phyloP scores from a whole-genome alignment of 2,113 vertebrate species.

The Phodopus roborovskii region DNA sequence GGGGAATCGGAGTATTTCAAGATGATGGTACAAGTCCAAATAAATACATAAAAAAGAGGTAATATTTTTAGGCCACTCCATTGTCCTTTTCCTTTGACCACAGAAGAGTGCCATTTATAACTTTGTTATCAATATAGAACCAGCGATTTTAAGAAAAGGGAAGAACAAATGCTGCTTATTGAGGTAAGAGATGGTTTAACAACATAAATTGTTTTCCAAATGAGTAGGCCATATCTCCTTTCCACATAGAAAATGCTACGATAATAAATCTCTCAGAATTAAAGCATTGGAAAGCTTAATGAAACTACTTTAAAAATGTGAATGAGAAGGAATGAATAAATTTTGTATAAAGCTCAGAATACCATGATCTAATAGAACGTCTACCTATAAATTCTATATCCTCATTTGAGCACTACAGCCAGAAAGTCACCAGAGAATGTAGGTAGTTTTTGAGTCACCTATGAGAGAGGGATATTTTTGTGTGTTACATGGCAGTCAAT shows the following conservation, averaged over 20 bases:
- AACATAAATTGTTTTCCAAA: conserved; percentile 30
- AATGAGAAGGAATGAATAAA: conserved; percentile 49
- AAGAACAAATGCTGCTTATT: not conserved
- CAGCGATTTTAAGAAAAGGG: not conserved
- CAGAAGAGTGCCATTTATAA: not conserved
- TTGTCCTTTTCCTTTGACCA: not conserved
- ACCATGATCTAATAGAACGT: conserved; percentile 63
- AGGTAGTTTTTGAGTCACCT: not conserved
- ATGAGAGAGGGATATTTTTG: not conserved
- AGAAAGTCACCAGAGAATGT: conserved; percentile 2
- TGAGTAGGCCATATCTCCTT: not conserved
- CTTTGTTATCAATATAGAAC: not conserved
- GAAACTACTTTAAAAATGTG: conserved; percentile 38
- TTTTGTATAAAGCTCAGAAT: conserved; percentile 44
- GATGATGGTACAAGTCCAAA: not conserved
- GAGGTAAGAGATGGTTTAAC: not conserved
- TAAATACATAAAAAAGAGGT: not conserved
- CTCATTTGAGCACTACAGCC: not conserved
- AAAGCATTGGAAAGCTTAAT: conserved; percentile 7
- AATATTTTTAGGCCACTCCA: not conserved
- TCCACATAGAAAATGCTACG: conserved; percentile 46
- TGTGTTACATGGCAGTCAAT: conserved; percentile 1
- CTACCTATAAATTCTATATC: not conserved
- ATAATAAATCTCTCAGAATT: conserved; percentile 53
- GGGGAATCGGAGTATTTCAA: not conserved